Evolutionary conservation across 2,113 vertebrate genomes (phyloP).

Genomic region (Solenodon paradoxus): DNA sequence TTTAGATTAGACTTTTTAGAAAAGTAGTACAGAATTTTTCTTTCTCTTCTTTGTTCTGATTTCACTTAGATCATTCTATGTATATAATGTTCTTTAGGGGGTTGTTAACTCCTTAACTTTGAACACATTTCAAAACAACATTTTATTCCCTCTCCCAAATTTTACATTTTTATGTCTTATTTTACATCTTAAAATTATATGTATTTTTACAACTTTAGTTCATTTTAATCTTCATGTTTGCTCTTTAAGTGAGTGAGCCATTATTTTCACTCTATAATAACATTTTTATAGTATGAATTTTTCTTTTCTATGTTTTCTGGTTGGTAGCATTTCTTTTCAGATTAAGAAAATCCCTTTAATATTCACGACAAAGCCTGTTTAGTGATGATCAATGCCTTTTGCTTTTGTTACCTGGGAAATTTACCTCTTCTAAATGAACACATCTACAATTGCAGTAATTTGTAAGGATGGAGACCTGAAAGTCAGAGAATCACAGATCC

Average conservation of each 20-base stretch:
- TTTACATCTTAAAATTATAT: too few relatives aligned
- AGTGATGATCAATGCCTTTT: background rate
- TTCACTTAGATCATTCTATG: too few relatives aligned
- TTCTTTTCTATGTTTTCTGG: background rate
- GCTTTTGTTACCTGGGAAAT: background rate
- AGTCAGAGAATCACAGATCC: background rate
- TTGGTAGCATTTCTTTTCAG: background rate
- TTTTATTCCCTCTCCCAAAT: too few relatives aligned
- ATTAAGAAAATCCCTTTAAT: background rate
- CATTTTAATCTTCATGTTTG: background rate
- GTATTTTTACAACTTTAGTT: too few relatives aligned
- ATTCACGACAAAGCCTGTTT: background rate
- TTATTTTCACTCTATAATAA: background rate
- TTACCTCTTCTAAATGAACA: background rate
- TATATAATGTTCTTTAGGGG: too few relatives aligned
- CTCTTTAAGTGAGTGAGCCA: too few relatives aligned
- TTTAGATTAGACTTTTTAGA: too few relatives aligned
- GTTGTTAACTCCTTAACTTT: too few relatives aligned
- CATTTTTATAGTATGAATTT: background rate
- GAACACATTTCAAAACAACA: too few relatives aligned
- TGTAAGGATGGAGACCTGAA: background rate
- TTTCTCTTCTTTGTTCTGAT: too few relatives aligned
- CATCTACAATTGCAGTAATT: background rate
- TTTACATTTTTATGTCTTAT: too few relatives aligned
- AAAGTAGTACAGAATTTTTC: too few relatives aligned